A percentile compares a stretch with the other conserved stretches of the same genome.
phyloP scores from a whole-genome alignment of 2,113 vertebrate genomes.

The Gyps fulvus region DNA sequence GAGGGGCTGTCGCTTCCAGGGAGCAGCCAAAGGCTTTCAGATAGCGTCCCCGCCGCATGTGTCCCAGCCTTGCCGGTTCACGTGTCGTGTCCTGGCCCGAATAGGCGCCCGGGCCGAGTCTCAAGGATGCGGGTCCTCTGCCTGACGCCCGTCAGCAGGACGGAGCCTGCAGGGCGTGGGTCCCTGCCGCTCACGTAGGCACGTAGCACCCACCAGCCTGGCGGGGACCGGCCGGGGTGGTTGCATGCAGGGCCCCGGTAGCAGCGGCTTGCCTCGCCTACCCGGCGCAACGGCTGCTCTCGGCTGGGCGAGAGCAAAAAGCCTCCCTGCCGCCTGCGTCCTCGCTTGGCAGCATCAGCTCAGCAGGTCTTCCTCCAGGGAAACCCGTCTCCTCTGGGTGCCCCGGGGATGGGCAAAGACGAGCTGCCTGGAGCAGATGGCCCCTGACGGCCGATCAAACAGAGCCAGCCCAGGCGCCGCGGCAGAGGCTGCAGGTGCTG shows the following conservation, averaged over 20 bases:
- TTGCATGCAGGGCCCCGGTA: background rate
- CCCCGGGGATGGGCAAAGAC: background rate
- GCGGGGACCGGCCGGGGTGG: background rate
- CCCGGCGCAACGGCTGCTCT: background rate
- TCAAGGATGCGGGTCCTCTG: background rate
- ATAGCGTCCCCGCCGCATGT: background rate
- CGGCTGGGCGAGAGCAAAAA: background rate
- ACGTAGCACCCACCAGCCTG: too few species aligned
- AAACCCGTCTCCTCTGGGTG: background rate
- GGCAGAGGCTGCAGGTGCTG: background rate
- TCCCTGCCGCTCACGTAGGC: rapidly evolving
- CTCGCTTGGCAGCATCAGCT: background rate
- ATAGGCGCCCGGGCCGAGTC: background rate
- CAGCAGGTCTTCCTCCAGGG: background rate
- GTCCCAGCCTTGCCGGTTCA: background rate
- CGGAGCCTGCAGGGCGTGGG: background rate
- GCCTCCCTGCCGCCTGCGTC: background rate
- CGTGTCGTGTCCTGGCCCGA: background rate
- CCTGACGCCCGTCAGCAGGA: background rate
- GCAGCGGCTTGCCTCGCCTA: too few species aligned
- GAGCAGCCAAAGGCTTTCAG: background rate
- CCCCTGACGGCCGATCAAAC: background rate
- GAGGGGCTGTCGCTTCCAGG: background rate
- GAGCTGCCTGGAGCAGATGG: background rate
- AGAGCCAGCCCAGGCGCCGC: background rate